Conservation (phyloP, 37 sponge, comb jelly and placozoan species). For the Cliona cf. orientalis region DNA sequence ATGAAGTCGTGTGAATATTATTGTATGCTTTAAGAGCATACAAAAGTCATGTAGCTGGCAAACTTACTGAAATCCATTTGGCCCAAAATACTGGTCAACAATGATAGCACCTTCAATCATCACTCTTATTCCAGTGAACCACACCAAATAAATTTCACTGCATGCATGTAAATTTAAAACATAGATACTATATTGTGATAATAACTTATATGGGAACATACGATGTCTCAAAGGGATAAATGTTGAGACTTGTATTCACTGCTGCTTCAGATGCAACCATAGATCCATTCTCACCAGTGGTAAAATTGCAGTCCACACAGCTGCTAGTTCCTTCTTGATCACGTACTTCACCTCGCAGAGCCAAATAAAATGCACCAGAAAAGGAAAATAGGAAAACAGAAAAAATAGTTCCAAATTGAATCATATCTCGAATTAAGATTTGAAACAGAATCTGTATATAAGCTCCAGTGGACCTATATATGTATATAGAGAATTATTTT, state of each 20-base stretch:
- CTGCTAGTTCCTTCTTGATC: not conserved
- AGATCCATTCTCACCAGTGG: not conserved
- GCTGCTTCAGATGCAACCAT: not conserved
- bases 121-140: slow-evolving; percentile 45
- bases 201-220: slow-evolving; percentile 1
- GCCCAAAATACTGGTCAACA: slow-evolving; percentile 35
- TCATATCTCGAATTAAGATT: slow-evolving; percentile 49
- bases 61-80: slow-evolving; percentile 32
- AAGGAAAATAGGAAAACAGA: slow-evolving; percentile 55
- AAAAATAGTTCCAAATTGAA: slow-evolving; percentile 63
- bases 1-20: too few relatives aligned
- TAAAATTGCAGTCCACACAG: not conserved
- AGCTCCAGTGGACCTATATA: slow-evolving; percentile 61
- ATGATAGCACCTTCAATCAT: slow-evolving; percentile 50
- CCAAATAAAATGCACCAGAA: slow-evolving; percentile 67
- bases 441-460: slow-evolving; percentile 50
- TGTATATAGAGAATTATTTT: not conserved
- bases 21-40: too few relatives aligned
- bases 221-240: slow-evolving; percentile 38
- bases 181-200: not conserved
- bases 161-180: slow-evolving; percentile 9
- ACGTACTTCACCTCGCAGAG: slow-evolving; percentile 67
- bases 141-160: slow-evolving; percentile 42
- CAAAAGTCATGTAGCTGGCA: too few relatives aligned
- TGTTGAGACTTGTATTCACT: slow-evolving; percentile 25